Conservation (phyloP, 1,140 invertebrate genomes). For the Eumeta japonica region DNA sequence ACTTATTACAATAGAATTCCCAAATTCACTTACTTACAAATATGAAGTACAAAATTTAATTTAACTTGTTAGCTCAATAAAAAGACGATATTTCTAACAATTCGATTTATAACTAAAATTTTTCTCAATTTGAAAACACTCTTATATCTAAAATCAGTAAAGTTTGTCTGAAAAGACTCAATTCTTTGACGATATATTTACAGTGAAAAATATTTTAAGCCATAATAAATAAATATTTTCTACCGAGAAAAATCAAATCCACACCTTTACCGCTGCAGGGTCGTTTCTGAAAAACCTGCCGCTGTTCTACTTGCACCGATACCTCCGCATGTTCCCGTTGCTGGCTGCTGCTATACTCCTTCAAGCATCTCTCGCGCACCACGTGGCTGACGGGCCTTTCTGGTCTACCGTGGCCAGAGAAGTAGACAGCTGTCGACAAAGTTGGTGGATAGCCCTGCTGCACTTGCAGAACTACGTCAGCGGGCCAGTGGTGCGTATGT, state of each 20-base stretch:
- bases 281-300: constrained; percentile 2
- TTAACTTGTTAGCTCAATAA: no score
- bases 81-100: no score
- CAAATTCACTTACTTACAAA: no score
- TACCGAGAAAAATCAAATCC: no score
- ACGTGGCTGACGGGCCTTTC: constrained; percentile 56
- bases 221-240: not conserved
- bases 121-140: no score
- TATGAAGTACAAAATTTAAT: no score
- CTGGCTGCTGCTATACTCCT: constrained; percentile 56
- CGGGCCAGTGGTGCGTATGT: not conserved
- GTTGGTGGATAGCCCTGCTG: constrained; percentile 2
- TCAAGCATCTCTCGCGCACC: constrained; percentile 47
- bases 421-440: not conserved
- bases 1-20: no score
- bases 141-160: no score
- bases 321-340: constrained; percentile 57
- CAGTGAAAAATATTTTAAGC: not conserved
- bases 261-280: not conserved
- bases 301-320: constrained; percentile 43
- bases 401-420: constrained; percentile 22
- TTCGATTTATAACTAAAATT: no score
- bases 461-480: constrained; percentile 6
- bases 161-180: no score
- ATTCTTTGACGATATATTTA: not conserved